These are phyloP conservation scores for Clinocottus analis DNA, from an alignment of 2,113 vertebrate genomes.

Conservation along the genomic window DNA sequence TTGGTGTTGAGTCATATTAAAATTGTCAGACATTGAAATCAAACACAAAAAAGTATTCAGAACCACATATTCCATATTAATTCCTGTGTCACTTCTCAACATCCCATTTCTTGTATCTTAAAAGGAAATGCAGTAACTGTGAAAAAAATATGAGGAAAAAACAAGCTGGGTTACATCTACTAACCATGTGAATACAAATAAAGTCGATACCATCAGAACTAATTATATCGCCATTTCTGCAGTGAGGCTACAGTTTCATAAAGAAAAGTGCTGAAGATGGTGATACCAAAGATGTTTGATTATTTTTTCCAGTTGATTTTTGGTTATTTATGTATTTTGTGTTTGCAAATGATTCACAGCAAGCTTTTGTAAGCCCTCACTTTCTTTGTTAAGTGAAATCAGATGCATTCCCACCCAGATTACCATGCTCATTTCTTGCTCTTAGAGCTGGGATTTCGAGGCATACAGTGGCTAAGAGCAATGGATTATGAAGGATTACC, in stretches of 20 bases:
- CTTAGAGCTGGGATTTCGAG: constrained; percentile 74
- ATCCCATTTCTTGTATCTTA: background rate
- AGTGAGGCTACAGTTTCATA: constrained; percentile 10
- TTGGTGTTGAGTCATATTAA: constrained; percentile 44
- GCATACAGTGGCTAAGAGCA: constrained; percentile 79
- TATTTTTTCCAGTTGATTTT: constrained; percentile 25
- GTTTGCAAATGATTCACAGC: constrained; percentile 50
- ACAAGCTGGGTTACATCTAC: background rate
- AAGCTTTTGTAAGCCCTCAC: constrained; percentile 50
- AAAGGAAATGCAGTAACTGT: background rate
- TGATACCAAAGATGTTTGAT: background rate
- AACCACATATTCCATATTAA: constrained; percentile 12
- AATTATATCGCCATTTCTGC: constrained; percentile 13
- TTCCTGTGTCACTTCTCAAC: background rate
- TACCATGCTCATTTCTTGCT: constrained; percentile 75
- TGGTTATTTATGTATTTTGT: constrained; percentile 25
- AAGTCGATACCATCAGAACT: constrained; percentile 17
- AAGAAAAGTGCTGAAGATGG: background rate
- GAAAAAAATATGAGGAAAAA: constrained; percentile 6
- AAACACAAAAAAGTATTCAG: constrained; percentile 29
- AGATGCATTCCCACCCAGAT: constrained; percentile 73
- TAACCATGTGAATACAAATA: constrained; percentile 5
- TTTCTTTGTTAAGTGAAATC: constrained; percentile 67
- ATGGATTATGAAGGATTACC: constrained; percentile 82
- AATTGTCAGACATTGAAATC: constrained; percentile 41